These are phyloP conservation scores for Sitta carolinensis DNA, from an alignment of 2,797 vertebrate species.

Conservation along the genomic window DNA sequence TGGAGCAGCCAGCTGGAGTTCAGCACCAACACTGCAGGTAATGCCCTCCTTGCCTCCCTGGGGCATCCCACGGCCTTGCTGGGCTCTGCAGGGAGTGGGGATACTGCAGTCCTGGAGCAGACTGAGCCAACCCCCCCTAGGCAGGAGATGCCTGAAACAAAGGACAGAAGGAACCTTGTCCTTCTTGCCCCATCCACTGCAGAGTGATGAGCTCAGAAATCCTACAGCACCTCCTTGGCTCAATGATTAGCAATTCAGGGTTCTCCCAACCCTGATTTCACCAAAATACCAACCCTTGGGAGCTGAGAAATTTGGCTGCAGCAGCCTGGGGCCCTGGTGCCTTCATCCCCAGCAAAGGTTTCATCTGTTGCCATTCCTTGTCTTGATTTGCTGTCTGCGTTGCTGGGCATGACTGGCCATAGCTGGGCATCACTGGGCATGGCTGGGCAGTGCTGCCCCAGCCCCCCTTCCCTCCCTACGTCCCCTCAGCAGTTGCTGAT, in stretches of 20 bases:
- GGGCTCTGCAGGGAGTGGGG: not conserved
- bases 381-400: not conserved
- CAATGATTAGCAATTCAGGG: not conserved
- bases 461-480: not conserved
- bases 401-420: not conserved
- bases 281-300: not conserved
- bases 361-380: fast-evolving
- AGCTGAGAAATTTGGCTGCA: not conserved
- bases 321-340: fast-evolving
- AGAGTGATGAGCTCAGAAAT: not conserved
- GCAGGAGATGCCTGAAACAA: fast-evolving
- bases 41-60: not conserved
- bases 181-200: not conserved
- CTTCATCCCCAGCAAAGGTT: not conserved
- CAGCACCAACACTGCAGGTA: constrained; percentile 75
- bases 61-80: fast-evolving
- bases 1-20: constrained; percentile 89
- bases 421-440: not conserved
- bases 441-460: fast-evolving
- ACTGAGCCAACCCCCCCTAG: fast-evolving
- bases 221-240: not conserved
- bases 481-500: not conserved
- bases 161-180: not conserved
- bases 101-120: not conserved
- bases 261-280: not conserved